A percentile compares a stretch with the other conserved stretches of the same genome.
phyloP scores from a whole-genome alignment of 1,140 invertebrate genomes.

The Platorchestia sp. region DNA sequence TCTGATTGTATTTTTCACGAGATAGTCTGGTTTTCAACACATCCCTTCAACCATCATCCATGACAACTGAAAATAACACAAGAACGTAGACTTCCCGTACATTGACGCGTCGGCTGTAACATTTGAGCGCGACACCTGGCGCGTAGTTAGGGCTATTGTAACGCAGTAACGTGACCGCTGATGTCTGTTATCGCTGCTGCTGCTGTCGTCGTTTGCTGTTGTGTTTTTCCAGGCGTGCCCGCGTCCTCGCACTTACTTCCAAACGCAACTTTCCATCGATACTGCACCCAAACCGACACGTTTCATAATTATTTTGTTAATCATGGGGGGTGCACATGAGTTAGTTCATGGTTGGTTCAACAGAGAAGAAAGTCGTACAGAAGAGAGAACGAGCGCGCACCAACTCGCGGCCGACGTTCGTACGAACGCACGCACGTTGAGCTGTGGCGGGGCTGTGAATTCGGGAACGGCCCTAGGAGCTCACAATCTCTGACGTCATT shows the following conservation, averaged over 20 bases:
- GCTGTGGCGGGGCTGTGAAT: background rate
- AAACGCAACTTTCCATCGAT: background rate
- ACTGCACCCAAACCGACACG: background rate
- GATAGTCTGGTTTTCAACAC: too few species aligned
- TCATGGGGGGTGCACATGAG: background rate
- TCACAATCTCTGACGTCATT: background rate
- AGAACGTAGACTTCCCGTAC: too few species aligned
- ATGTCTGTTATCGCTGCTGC: background rate
- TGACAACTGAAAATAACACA: too few species aligned
- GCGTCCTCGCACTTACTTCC: too few species aligned
- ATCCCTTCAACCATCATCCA: too few species aligned
- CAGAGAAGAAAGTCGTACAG: slow-evolving; percentile 9
- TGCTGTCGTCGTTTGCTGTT: background rate
- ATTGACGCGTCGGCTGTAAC: background rate
- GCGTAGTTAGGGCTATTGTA: background rate
- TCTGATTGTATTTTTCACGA: too few species aligned
- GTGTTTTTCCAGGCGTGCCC: background rate
- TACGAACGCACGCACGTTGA: background rate
- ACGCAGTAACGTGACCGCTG: background rate
- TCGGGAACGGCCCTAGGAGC: background rate
- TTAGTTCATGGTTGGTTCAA: background rate
- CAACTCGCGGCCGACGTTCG: background rate
- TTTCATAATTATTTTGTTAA: background rate
- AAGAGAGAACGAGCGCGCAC: slow-evolving; percentile 22
- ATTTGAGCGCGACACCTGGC: background rate